Evolutionary conservation across 2,797 vertebrate genomes (phyloP).

Genomic region (Sphenopsis melanotis): DNA sequence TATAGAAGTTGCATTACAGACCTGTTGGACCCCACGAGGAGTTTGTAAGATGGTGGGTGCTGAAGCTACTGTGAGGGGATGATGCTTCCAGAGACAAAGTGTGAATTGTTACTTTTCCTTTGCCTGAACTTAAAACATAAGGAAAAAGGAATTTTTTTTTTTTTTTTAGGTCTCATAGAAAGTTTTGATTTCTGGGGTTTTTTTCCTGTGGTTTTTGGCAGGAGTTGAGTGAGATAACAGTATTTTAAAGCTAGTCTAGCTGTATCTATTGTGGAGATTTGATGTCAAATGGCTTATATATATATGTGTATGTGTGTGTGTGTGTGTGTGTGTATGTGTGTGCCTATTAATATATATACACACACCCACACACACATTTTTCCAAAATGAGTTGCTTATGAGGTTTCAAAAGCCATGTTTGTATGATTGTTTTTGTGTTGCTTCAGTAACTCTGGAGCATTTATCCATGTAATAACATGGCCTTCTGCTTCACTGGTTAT

Average conservation of each 20-base stretch:
- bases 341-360: not conserved
- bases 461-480: constrained; percentile 78
- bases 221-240: not conserved
- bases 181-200: not conserved
- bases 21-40: rapidly evolving
- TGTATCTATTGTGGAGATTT: not conserved
- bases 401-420: constrained; percentile 66
- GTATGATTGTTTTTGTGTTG: constrained; percentile 75
- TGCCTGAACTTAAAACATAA: not conserved
- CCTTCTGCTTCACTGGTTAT: constrained; percentile 73
- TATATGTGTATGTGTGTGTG: rapidly evolving
- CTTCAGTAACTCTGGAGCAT: constrained; percentile 74
- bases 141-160: not conserved
- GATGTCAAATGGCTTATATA: not conserved
- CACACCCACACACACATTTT: not conserved
- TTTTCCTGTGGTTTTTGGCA: not conserved
- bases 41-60: not conserved
- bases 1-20: not conserved
- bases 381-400: constrained; percentile 32
- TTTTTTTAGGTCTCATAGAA: not conserved
- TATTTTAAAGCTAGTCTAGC: not conserved
- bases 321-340: rapidly evolving
- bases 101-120: constrained; percentile 6
- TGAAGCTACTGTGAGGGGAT: not conserved
- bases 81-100: constrained; percentile 21